Base-by-base conservation (phyloP, 2,888 invertebrate genomes). In the Prosopocoilus inquinatus region DNA sequence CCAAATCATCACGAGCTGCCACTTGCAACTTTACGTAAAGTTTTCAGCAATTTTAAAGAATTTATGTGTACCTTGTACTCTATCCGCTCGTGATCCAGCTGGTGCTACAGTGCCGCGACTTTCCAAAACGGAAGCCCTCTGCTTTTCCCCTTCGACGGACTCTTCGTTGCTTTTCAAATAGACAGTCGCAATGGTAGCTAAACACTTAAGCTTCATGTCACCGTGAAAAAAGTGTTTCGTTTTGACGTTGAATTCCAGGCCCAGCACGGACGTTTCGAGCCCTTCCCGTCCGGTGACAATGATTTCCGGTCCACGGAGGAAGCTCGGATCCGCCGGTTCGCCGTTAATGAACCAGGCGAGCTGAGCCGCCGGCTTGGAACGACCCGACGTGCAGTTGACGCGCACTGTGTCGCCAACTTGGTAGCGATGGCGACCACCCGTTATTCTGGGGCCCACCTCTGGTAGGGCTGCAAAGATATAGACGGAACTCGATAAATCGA, bases 101-200 rank as follows among this genome's bases (percentile, higher is more conserved):
- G 77, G 77, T 15, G 77, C 75, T 5, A 82, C 84, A 53, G 89
- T 85, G 72, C 90, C 91, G 55, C 90, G 82, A 63, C 91, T 90
- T 73, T 91, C 89, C 65, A 88, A 78, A 45, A 88, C 88, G 62
- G 90, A 88, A 49, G 88, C 88, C 71, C 87, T 86, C 67, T 87
- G 83, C 66, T 87, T 84, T 65, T 87, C 88, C 34, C 90, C 89
- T 75, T 90, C 89, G 48, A 92, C 90, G 70, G 91, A 91, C 75
- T 92, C 90, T 75, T 93, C 93, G 78, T 93, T 92, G 75, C 89
- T 91, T 66, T 89, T 84, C 87, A 89, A 90, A 78, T 93, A 93
- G 43, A 93, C 87, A 35, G 90, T 89, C 53, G 89, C 90, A 76
- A 93, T 92, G 67, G 89, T 91, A 57, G 93, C 92, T 74, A 91